Percentiles rank a stretch among this genome's conserved stretches.
Evolutionary conservation across 2,113 vertebrate genomes (phyloP).

Genomic region (Menidia beryllina): DNA sequence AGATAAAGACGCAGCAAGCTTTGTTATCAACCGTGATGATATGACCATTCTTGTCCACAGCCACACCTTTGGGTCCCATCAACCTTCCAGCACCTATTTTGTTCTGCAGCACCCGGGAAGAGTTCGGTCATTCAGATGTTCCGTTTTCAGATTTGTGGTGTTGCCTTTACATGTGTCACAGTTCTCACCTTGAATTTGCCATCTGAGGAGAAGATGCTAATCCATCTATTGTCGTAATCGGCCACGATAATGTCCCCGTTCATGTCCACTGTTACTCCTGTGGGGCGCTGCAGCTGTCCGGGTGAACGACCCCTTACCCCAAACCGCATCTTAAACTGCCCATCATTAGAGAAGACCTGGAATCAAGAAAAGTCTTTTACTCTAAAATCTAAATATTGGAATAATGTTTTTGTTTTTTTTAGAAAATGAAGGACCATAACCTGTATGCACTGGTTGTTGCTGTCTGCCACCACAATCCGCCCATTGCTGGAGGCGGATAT

Average conservation of each 20-base stretch:
- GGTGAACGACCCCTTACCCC: constrained; percentile 95
- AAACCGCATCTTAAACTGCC: constrained; percentile 94
- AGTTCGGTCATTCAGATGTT: neutral
- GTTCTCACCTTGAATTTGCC: constrained; percentile 95
- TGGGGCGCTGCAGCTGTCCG: constrained; percentile 95
- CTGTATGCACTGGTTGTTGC: constrained; percentile 92
- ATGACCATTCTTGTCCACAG: constrained; percentile 94
- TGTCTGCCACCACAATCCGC: constrained; percentile 94
- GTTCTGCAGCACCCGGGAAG: constrained; percentile 74
- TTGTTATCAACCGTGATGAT: constrained; percentile 98
- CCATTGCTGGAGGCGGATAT: constrained; percentile 91
- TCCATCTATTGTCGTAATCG: constrained; percentile 98
- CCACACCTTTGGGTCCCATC: constrained; percentile 96
- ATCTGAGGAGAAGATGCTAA: constrained; percentile 95
- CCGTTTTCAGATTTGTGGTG: accelerated
- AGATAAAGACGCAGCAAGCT: constrained; percentile 97
- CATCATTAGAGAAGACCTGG: constrained; percentile 95
- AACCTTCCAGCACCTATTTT: constrained; percentile 94
- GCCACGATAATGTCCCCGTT: constrained; percentile 96
- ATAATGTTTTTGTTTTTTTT: accelerated
- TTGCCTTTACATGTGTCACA: neutral
- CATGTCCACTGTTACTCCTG: constrained; percentile 92
- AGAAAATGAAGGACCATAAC: constrained; percentile 22
- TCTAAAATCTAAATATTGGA: neutral
- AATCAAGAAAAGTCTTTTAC: neutral